These are phyloP conservation scores for Caenorhabditis sulstoni DNA, from an alignment of 2,888 invertebrate genomes.

Conservation along the genomic window DNA sequence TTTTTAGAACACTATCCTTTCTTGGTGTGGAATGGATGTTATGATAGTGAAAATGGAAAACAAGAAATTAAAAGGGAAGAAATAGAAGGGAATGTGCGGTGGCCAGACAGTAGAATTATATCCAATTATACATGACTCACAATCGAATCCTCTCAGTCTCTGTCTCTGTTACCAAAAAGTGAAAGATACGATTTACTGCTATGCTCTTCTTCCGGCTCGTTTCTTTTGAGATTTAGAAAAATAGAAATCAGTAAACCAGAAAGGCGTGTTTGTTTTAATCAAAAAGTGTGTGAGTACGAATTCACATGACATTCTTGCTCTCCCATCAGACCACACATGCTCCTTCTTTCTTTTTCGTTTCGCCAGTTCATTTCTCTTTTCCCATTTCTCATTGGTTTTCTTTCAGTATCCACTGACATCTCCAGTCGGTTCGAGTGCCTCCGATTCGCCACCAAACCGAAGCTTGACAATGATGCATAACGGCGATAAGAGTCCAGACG, in stretches of 20 bases:
- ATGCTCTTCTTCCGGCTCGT: too few relatives aligned
- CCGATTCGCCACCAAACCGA: conserved; percentile 66
- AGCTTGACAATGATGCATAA: conserved; percentile 56
- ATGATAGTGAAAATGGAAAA: too few relatives aligned
- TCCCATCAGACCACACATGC: not conserved
- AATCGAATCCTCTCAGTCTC: too few relatives aligned
- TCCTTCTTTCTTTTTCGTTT: conserved; percentile 1
- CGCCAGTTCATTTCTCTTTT: conserved; percentile 1
- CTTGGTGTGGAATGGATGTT: too few relatives aligned
- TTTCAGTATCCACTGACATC: conserved; percentile 67
- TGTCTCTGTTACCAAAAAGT: too few relatives aligned
- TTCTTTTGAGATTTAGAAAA: conserved; percentile 4
- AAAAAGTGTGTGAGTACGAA: conserved; percentile 38
- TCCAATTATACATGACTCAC: not conserved
- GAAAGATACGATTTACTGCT: too few relatives aligned
- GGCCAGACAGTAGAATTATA: not conserved
- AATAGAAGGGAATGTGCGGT: not conserved
- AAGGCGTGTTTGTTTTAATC: conserved; percentile 20
- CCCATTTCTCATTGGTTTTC: not conserved
- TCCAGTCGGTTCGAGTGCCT: conserved; percentile 64
- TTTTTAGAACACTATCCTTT: too few relatives aligned
- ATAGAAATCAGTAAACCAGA: not conserved
- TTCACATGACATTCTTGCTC: conserved; percentile 23
- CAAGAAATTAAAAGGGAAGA: not conserved
- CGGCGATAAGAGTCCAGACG: conserved; percentile 65